Percentiles rank a stretch among this genome's conserved stretches.
phyloP scores from a whole-genome alignment of 2,888 invertebrate genomes.

The Desoria tigrina region DNA sequence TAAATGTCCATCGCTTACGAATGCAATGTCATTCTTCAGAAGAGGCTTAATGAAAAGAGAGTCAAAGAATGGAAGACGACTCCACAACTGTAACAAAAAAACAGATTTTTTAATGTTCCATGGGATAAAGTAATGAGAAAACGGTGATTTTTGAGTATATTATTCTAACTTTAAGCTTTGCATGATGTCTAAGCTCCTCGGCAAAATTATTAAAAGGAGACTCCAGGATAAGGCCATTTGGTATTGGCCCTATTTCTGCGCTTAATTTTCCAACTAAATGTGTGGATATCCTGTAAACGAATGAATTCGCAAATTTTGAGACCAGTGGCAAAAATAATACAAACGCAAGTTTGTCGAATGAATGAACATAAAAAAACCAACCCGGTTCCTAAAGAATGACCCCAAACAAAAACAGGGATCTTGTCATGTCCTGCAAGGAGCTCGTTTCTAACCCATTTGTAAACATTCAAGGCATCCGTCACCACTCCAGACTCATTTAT shows the following conservation, averaged over 20 bases:
- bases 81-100: not conserved
- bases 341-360: not conserved
- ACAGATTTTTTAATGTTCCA: not conserved
- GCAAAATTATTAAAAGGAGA: constrained; percentile 89
- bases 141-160: too few species aligned
- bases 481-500: constrained; percentile 78
- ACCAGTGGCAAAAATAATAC: too few species aligned
- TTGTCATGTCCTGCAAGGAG: constrained; percentile 55
- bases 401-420: constrained; percentile 84
- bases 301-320: not conserved
- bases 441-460: constrained; percentile 69
- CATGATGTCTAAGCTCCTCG: constrained; percentile 59
- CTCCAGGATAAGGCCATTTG: constrained; percentile 77
- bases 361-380: constrained; percentile 53
- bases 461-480: constrained; percentile 74
- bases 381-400: constrained; percentile 86
- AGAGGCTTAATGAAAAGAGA: constrained; percentile 75
- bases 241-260: constrained; percentile 60
- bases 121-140: not conserved
- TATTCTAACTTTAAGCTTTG: not conserved
- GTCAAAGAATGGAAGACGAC: constrained; percentile 61
- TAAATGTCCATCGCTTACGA: constrained; percentile 77
- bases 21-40: constrained; percentile 69
- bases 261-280: constrained; percentile 68
- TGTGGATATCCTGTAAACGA: constrained; percentile 67